phyloP scores from a whole-genome alignment of 64 coral and sea anemone genomes.

The Dendrophyllia cribrosa region DNA sequence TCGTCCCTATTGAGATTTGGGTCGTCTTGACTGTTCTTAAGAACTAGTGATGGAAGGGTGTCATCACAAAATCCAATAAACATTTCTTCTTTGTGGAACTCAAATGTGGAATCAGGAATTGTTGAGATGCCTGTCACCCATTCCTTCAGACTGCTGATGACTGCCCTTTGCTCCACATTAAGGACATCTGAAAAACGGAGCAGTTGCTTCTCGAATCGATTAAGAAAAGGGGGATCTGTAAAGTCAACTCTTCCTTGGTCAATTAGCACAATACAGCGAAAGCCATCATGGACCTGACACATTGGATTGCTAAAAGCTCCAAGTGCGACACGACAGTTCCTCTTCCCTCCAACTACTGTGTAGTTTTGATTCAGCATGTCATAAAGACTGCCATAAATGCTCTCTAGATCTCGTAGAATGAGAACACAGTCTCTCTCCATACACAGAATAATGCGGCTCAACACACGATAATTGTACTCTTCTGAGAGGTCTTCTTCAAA shows the following conservation, averaged over 20 bases:
- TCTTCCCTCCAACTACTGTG: constrained; percentile 77
- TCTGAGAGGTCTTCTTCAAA: constrained; percentile 82
- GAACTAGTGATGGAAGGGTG: constrained; percentile 67
- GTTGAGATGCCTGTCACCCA: constrained; percentile 70
- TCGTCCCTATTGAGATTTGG: constrained; percentile 6
- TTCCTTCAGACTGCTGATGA: constrained; percentile 45
- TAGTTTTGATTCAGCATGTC: constrained; percentile 83
- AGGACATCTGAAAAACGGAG: constrained; percentile 79
- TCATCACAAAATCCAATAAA: constrained; percentile 82
- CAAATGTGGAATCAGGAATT: constrained; percentile 2
- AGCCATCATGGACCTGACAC: constrained; percentile 82
- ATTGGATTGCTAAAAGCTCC: constrained; percentile 84
- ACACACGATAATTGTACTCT: constrained; percentile 78
- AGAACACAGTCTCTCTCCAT: constrained; percentile 82
- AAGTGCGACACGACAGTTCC: constrained; percentile 83
- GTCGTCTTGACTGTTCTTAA: constrained; percentile 54
- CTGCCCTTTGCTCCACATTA: constrained; percentile 20
- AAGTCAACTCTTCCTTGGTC: constrained; percentile 75
- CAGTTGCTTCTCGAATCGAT: constrained; percentile 82
- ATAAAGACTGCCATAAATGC: constrained; percentile 82
- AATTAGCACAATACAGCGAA: constrained; percentile 78
- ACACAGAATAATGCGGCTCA: constrained; percentile 82
- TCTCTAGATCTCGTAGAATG: constrained; percentile 74
- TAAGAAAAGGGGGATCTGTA: constrained; percentile 73
- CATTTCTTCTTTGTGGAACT: constrained; percentile 55